Evolutionary conservation across 2,113 vertebrate species (phyloP), one percentile per base, ranked within the genome.

Genomic region (Oxygymnocypris stewartii): DNA sequence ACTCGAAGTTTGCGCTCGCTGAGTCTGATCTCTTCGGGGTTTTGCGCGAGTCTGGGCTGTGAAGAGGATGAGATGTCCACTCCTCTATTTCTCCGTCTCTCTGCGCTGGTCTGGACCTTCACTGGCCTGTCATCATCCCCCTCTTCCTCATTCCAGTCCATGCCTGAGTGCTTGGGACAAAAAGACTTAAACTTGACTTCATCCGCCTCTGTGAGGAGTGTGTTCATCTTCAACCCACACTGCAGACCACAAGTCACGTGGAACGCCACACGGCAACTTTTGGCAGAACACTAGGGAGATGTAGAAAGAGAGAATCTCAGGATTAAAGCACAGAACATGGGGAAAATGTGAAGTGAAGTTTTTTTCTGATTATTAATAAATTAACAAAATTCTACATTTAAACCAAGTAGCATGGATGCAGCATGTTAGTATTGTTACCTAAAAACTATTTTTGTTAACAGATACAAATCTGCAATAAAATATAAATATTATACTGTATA

Each of bases 121-220:
- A 89, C 90, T 54, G 89, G 88, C n/a, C 82, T 79, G 11, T 16
- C n/a, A 0, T 63, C 31, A 42, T 25, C 81, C 1, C 59, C 85
- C 51, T 87, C 28, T 25, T 91, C 92, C 11, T 80, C 91, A 1
- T 63, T 90, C 0, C 90, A 91, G 81, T 92, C 89, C 0, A 93
- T 92, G 10, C 93, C 95, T 5, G 97, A 97, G 93, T 99, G 98
- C 89, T 97, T 96, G 63, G 96, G 97, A 83, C 98, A 99, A 91
- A 95, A 99, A 0, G 98, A 98, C 91, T 98, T 98, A 92, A 99
- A 99, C 90, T 99, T 99, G 88, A 99, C 98, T 90, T 99, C 97
- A 0, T 99, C 98, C 0, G 97, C 96, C 86, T 98, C 97, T 0
- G 97, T 97, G 86, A 99, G 90, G 89, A 98, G 96, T 67, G 98